phyloP scores from a whole-genome alignment of 2,113 vertebrate genomes.

The Rhea americana region DNA sequence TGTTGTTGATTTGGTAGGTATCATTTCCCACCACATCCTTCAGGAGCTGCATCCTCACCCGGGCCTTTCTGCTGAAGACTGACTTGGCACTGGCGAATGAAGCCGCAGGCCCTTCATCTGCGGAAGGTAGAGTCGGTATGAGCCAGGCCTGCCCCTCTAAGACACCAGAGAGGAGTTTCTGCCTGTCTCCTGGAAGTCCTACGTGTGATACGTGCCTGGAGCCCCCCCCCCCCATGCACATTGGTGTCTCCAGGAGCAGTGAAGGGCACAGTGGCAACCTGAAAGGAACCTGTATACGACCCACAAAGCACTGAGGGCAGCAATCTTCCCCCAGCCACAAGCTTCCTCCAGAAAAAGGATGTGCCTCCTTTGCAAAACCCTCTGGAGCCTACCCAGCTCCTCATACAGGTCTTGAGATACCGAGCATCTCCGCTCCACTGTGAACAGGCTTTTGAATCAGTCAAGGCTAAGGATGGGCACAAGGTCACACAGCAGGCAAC shows the following conservation, averaged over 20 bases:
- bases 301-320: not conserved
- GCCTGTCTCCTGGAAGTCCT: not conserved
- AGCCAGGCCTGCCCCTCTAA: not conserved
- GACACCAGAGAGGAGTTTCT: not conserved
- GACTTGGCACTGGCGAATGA: slow-evolving; percentile 85
- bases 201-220: not conserved
- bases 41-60: slow-evolving; percentile 91
- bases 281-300: not conserved
- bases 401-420: not conserved
- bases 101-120: slow-evolving; percentile 81
- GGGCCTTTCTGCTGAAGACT: slow-evolving; percentile 87
- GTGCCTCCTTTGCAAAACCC: not conserved
- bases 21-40: slow-evolving; percentile 87
- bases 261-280: not conserved
- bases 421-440: not conserved
- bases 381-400: not conserved
- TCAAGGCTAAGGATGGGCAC: too few species aligned
- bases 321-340: not conserved
- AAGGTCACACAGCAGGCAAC: too few species aligned
- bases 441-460: not conserved
- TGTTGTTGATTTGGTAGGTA: slow-evolving; percentile 89
- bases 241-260: not conserved
- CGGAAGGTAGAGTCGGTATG: not conserved
- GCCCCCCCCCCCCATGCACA: not conserved
- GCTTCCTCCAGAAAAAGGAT: not conserved